Evolutionary conservation across 2,797 vertebrate genomes (phyloP), one percentile per base, ranked within the genome.

Genomic region (Cheirogaleus major): DNA sequence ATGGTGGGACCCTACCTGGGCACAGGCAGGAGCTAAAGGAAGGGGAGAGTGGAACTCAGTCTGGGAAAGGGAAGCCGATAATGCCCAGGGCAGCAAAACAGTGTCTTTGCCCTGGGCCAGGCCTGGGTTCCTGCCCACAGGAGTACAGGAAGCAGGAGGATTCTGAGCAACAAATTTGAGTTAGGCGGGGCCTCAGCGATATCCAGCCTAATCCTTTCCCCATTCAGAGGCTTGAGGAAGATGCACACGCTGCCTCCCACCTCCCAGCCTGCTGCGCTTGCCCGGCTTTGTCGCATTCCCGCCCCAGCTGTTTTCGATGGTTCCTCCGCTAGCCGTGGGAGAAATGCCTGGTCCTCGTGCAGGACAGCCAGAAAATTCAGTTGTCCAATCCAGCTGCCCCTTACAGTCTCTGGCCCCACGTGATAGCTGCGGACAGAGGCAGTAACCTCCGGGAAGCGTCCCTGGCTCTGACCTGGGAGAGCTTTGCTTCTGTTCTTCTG

Each of bases 1-100:
- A 79, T 86, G 14, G 23, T 69, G 14, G 67, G 55, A 85, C 18
- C 76, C 55, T 95, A 96, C 76, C 80, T 96, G 73, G 27, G 48
- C 80, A 25, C 43, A 4, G 93, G 91, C 52, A 84, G 83, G 85
- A 8, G 43, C 27, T 32, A 2, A 45, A 63, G 93, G 75, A 94
- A 50, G 38, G 7, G 1, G 30, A 14, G 4, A 35, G n/a, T 7
- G 7, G 38, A 91, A 5, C 41, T 79, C 45, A n/a, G 25, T 45
- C 9, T 59, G 35, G 73, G 41, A 35, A 78, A 78, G 43, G 27
- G 65, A 85, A 11, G 4, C 12, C 15, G 14, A 32, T 6, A 0
- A 12, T 72, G 59, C 32, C 43, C 10, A 48, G 17, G 63, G 80
- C 27, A 13, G 43, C 22, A 30, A 45, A 59, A 13, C 27, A 9